These are phyloP conservation scores for Phyllotreta striolata DNA, from an alignment of 2,888 invertebrate genomes.

Conservation along the genomic window DNA sequence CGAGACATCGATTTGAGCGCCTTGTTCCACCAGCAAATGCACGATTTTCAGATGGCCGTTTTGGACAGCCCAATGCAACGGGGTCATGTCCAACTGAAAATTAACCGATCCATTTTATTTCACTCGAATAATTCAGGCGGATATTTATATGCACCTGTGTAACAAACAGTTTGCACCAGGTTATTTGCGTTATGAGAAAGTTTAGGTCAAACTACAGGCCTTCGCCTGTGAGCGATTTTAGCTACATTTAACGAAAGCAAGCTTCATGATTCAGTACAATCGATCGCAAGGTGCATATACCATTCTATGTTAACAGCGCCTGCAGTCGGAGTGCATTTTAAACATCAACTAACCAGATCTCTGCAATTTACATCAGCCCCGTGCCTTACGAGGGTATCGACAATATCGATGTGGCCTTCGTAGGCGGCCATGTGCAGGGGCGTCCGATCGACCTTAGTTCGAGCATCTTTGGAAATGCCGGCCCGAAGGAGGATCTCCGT, in stretches of 20 bases:
- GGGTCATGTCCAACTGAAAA: conserved; percentile 83
- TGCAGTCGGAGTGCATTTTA: background rate
- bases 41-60: conserved; percentile 77
- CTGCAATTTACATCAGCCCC: conserved; percentile 77
- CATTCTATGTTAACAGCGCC: no score
- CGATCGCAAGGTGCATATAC: no score
- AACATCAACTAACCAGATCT: conserved; percentile 72
- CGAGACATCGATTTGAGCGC: conserved; percentile 72
- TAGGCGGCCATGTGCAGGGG: conserved; percentile 89
- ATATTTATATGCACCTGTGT: background rate
- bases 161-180: no score
- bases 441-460: conserved; percentile 92
- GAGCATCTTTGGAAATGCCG: conserved; percentile 86
- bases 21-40: conserved; percentile 73
- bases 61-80: conserved; percentile 93
- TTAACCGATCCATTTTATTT: conserved; percentile 6
- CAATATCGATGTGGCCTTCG: conserved; percentile 81
- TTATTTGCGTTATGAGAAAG: no score
- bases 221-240: no score
- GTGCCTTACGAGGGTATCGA: conserved; percentile 71
- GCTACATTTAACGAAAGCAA: no score
- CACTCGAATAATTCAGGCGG: background rate
- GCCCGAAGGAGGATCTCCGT: conserved; percentile 84
- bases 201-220: no score
- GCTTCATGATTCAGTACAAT: no score